Conservation (phyloP, 2,113 vertebrate species). For the Pleuronectes platessa region DNA sequence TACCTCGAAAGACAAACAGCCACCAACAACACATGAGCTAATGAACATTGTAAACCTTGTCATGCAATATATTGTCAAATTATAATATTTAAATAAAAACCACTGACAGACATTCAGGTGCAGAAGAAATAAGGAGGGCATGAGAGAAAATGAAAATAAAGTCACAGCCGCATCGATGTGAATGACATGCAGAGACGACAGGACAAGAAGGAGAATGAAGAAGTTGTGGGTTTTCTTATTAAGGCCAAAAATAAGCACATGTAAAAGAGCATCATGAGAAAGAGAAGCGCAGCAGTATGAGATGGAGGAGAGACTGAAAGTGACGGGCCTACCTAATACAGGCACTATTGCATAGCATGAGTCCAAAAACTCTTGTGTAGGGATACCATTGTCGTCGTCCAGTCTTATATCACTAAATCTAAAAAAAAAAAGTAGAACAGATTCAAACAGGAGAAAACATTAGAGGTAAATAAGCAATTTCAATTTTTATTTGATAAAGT, state of each 20-base stretch:
- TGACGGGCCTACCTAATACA: constrained; percentile 90
- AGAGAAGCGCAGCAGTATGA: constrained; percentile 26
- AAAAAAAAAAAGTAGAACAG: constrained; percentile 68
- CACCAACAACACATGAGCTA: not conserved
- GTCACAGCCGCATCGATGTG: not conserved
- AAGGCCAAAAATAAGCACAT: constrained; percentile 31
- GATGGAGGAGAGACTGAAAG: constrained; percentile 59
- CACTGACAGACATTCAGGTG: not conserved
- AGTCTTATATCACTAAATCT: constrained; percentile 98
- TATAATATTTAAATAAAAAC: constrained; percentile 3
- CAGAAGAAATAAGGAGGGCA: constrained; percentile 21
- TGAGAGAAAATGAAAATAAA: constrained; percentile 9
- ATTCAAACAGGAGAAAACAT: constrained; percentile 76
- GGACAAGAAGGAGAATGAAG: not conserved
- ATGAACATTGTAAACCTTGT: not conserved
- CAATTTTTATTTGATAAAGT: constrained; percentile 72
- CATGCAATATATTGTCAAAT: constrained; percentile 1
- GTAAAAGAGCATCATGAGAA: constrained; percentile 22
- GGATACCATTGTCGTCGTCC: constrained; percentile 93
- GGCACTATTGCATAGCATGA: constrained; percentile 98
- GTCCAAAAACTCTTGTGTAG: constrained; percentile 94
- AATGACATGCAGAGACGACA: constrained; percentile 37
- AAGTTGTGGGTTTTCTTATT: not conserved
- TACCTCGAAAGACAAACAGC: not conserved
- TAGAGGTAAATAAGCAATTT: constrained; percentile 53